Evolutionary conservation across 2,113 vertebrate species (phyloP).

Genomic region (Lamprologus tigripictilis): DNA sequence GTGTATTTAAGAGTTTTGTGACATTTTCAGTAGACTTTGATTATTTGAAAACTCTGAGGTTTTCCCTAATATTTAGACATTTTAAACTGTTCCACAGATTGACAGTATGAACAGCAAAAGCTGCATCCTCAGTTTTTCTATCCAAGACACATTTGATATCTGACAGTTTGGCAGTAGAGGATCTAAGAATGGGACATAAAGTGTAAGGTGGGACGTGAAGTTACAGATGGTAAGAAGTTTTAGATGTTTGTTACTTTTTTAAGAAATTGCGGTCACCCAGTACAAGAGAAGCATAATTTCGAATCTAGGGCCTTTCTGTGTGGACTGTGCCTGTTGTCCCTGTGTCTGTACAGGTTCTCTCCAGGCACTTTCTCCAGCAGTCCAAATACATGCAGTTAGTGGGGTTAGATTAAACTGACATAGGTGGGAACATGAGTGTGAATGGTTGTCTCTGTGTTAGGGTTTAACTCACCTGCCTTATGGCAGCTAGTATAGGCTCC

Average conservation of each 20-base stretch:
- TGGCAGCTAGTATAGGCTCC: background rate
- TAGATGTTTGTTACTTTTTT: fast-evolving
- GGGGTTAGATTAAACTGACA: background rate
- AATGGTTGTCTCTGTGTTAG: background rate
- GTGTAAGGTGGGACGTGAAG: background rate
- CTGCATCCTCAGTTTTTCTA: background rate
- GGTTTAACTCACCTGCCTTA: background rate
- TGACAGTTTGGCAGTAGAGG: background rate
- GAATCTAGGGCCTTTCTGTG: background rate
- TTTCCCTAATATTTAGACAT: background rate
- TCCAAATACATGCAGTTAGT: background rate
- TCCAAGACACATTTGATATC: fast-evolving
- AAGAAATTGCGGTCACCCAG: background rate
- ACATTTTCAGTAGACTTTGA: background rate
- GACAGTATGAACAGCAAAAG: fast-evolving
- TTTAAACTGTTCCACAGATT: background rate
- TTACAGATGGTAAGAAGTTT: fast-evolving
- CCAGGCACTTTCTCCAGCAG: background rate
- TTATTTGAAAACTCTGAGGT: background rate
- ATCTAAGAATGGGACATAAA: background rate
- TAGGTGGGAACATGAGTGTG: background rate
- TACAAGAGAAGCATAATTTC: background rate
- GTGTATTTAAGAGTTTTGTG: background rate
- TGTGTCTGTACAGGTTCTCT: fast-evolving
- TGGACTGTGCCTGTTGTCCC: background rate